These are phyloP conservation scores for Lypha dubia DNA, from an alignment of 2,888 invertebrate genomes.

Conservation along the genomic window DNA sequence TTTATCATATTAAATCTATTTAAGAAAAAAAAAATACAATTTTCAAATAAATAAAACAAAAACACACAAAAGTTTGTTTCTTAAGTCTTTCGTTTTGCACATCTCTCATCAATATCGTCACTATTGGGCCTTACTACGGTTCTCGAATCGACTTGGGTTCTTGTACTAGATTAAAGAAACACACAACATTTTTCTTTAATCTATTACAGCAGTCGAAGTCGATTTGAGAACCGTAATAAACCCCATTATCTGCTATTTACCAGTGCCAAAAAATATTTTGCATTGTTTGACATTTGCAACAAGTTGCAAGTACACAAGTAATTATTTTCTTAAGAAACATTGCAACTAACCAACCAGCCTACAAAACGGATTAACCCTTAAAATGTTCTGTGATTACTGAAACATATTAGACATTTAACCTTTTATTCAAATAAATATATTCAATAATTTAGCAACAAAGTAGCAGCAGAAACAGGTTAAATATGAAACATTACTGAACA, in stretches of 20 bases:
- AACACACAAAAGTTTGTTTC: slow-evolving; percentile 5
- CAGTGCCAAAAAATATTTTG: not conserved
- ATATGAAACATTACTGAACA: not conserved
- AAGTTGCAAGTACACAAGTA: slow-evolving; percentile 6
- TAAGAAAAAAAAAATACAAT: slow-evolving; percentile 13
- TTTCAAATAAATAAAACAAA: slow-evolving; percentile 4
- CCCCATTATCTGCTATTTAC: too few relatives aligned
- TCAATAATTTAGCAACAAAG: not conserved
- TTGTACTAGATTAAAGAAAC: too few relatives aligned
- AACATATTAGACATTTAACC: slow-evolving; percentile 48
- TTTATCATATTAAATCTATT: slow-evolving; percentile 29
- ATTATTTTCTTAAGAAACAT: not conserved
- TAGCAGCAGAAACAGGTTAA: not conserved
- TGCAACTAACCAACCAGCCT: not conserved
- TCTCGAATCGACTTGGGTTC: too few relatives aligned
- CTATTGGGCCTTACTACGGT: too few relatives aligned
- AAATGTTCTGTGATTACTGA: slow-evolving; percentile 13
- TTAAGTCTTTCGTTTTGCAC: slow-evolving; percentile 30
- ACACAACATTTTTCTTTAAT: too few relatives aligned
- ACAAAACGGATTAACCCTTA: slow-evolving; percentile 31
- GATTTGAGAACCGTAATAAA: too few relatives aligned
- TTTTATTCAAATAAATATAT: slow-evolving; percentile 36
- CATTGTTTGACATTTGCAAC: not conserved
- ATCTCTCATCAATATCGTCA: not conserved
- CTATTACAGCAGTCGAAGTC: too few relatives aligned